Conservation (phyloP, 2,888 invertebrate species). For the Tetropium fuscum region DNA sequence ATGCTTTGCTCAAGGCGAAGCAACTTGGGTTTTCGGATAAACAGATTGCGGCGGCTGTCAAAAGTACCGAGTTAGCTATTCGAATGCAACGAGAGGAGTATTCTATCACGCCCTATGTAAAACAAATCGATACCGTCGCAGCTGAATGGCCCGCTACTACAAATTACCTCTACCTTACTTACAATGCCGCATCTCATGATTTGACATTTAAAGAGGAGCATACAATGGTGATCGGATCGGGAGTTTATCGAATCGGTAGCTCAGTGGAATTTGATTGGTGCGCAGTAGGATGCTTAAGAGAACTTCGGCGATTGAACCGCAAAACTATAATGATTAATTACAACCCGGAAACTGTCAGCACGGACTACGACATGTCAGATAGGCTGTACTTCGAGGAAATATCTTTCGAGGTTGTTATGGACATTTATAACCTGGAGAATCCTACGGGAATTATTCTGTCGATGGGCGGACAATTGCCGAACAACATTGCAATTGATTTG, state of each 20-base stretch:
- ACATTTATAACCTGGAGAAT: constrained; percentile 93
- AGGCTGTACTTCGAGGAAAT: constrained; percentile 99
- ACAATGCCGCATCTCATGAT: constrained; percentile 89
- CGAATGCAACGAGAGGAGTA: constrained; percentile 81
- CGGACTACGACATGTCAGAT: constrained; percentile 99
- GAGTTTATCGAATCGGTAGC: constrained; percentile 97
- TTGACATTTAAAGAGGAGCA: constrained; percentile 83
- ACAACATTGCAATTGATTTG: constrained; percentile 99
- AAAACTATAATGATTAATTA: constrained; percentile 99
- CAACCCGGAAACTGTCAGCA: constrained; percentile 99
- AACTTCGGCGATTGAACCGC: constrained; percentile 86
- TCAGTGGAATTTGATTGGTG: constrained; percentile 99
- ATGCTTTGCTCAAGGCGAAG: constrained; percentile 84
- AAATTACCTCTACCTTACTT: constrained; percentile 98
- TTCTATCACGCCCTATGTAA: constrained; percentile 87
- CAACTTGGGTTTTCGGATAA: constrained; percentile 97
- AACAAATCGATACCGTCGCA: constrained; percentile 99
- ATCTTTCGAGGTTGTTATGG: constrained; percentile 98
- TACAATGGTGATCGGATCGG: constrained; percentile 93
- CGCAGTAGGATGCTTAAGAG: constrained; percentile 95
- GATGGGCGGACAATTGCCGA: constrained; percentile 99
- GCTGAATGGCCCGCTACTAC: constrained; percentile 99
- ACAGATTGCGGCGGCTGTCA: constrained; percentile 89
- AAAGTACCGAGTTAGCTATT: constrained; percentile 89
- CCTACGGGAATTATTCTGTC: constrained; percentile 96